These are phyloP conservation scores for Tholera decimalis DNA, from an alignment of 2,888 invertebrate genomes.

Conservation along the genomic window DNA sequence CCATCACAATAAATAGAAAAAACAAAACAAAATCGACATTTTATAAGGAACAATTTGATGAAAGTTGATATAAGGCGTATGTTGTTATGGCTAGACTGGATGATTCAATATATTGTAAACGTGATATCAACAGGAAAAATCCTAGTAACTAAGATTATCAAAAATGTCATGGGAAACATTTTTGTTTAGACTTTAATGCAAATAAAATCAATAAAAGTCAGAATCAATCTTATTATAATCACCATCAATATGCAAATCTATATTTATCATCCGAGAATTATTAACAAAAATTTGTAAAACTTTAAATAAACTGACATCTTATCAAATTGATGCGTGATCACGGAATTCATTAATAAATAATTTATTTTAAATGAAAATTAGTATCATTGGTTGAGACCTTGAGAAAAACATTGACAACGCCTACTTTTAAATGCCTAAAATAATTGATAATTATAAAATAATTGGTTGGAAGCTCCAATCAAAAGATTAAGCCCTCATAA, in stretches of 20 bases:
- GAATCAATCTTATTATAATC: conserved; percentile 37
- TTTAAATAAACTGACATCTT: conserved; percentile 23
- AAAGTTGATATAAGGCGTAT: no score
- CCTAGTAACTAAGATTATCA: background rate
- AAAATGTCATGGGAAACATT: background rate
- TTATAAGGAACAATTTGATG: no score
- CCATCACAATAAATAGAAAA: no score
- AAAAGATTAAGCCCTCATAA: conserved; percentile 17
- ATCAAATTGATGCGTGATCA: conserved; percentile 45
- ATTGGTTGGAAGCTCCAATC: conserved; percentile 37
- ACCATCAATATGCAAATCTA: conserved; percentile 35
- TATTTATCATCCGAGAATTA: conserved; percentile 20
- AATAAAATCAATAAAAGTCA: conserved; percentile 27
- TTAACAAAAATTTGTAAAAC: conserved; percentile 43
- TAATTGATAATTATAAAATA: conserved; percentile 8
- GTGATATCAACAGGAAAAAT: background rate
- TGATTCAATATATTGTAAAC: background rate
- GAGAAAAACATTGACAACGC: conserved; percentile 41
- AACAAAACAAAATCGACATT: background rate
- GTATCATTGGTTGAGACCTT: conserved; percentile 46
- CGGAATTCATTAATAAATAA: conserved; percentile 47
- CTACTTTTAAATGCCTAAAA: conserved; percentile 14
- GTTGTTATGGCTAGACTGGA: background rate
- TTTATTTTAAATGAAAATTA: conserved; percentile 18
- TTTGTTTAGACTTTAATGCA: conserved; percentile 6